Evolutionary conservation across 2,888 invertebrate species (phyloP).

Genomic region (Mythimna vitellina): DNA sequence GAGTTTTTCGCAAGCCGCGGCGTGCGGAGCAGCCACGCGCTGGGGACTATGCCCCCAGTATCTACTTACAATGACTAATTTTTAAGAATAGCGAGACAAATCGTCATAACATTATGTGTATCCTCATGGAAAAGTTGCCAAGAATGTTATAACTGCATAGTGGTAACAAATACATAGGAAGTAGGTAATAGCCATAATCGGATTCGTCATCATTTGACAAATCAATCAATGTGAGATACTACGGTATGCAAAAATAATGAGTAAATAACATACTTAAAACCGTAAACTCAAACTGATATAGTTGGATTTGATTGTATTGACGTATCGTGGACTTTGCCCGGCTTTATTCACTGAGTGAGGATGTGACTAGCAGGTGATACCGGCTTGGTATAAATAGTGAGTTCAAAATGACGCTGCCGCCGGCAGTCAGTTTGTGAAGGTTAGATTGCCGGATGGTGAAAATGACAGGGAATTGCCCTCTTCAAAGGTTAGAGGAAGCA

Average conservation of each 20-base stretch:
- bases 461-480: slow-evolving; percentile 44
- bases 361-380: slow-evolving; percentile 43
- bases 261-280: slow-evolving; percentile 8
- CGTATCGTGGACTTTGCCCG: slow-evolving; percentile 50
- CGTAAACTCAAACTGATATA: slow-evolving; percentile 32
- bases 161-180: slow-evolving; percentile 19
- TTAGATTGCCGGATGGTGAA: slow-evolving; percentile 37
- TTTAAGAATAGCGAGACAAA: slow-evolving; percentile 67
- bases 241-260: not conserved
- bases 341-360: slow-evolving; percentile 19
- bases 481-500: slow-evolving; percentile 43
- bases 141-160: slow-evolving; percentile 32
- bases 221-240: slow-evolving; percentile 34
- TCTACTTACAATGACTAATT: slow-evolving; percentile 72
- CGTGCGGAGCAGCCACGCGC: slow-evolving; percentile 53
- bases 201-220: slow-evolving; percentile 15
- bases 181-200: not conserved
- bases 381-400: slow-evolving; percentile 36
- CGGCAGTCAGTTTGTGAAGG: slow-evolving; percentile 37
- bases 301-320: slow-evolving; percentile 1
- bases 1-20: slow-evolving; percentile 54
- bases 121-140: slow-evolving; percentile 61
- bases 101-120: slow-evolving; percentile 44
- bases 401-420: slow-evolving; percentile 21
- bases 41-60: slow-evolving; percentile 77